Evolutionary conservation across 1,140 invertebrate species (phyloP), one percentile per base, ranked within the genome.

Genomic region (Eupristina koningsbergeri): DNA sequence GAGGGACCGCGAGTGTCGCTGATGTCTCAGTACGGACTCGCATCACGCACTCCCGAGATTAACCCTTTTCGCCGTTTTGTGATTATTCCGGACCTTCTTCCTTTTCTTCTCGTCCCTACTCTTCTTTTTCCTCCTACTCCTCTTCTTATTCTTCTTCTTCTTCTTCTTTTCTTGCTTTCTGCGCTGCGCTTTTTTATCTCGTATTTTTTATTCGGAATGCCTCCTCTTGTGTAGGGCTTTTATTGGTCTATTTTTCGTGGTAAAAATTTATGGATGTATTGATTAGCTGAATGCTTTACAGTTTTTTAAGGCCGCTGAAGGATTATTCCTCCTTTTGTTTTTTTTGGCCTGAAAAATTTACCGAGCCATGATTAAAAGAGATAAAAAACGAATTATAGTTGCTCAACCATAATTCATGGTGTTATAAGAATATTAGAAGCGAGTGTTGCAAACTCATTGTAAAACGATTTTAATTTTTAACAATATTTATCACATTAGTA

Each of bases 261-360:
- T 36, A 36, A 36, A 34, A 67, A 67, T 67, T 67, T 67, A 67
- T 67, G 64, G 31, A 67, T 36, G 64, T 36, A 67, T 36, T 36
- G 29, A 58, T 58, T 58, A 58, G 53, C 22, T 9, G 53, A 58
- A 58, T 58, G 53, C 9, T 26, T 26, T 58, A 9, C 22, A 58
- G 22, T 58, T 58, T 58, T 58, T 58, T 5, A 26, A 58, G 9
- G 2, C 53, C 53, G 22, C 26, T 58, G 2, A 26, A 58, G 22
- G 22, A 58, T 58, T 58, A 58, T 13, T 58, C 53, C 22, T 58
- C 53, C 7, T 58, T 58, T 58, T 50, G 13, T 50, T 58, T 58
- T 58, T 58, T 22, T 58, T 58, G 22, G 53, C 22, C 13, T 58
- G 22, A 58, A 58, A 58, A 26, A 26, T 58, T 58, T 26, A 58